Evolutionary conservation across 2,888 invertebrate genomes (phyloP), one percentile per base, ranked within the genome.

Genomic region (Celastrina argiolus): DNA sequence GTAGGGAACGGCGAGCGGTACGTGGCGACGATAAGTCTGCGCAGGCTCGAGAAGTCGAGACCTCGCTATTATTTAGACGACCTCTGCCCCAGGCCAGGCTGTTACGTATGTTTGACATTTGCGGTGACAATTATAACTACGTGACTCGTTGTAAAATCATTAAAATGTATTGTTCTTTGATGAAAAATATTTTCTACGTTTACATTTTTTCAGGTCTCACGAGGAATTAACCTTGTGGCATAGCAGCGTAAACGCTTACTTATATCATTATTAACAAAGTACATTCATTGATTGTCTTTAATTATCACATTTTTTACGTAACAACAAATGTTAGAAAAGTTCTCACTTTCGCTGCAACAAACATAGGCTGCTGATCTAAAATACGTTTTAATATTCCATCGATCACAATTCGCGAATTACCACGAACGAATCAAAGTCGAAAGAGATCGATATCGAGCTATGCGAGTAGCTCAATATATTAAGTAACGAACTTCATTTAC

Each of bases 281-380:
- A n/a, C n/a, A n/a, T n/a, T n/a, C n/a, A n/a, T n/a, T n/a, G 31
- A 1, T 31, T 31, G 5, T 4, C 4, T 31, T 31, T 31, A 31
- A 31, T 31, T 31, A 31, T 31, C 31, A 31, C 12, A 10, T 36
- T 36, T 36, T 36, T 12, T 36, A 2, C 36, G 10, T 8, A 7
- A 36, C 6, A 36, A 28, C 14, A 26, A 56, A 4, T 14, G 28
- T 69, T 75, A 75, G 74, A 75, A 77, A 78, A 77, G 81, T 80
- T 81, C 78, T 82, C 81, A 85, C 85, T 85, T 85, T 85, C 84
- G 79, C 79, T 76, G 74, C 76, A 78, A 78, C 77, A 72, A 74
- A 74, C 78, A 76, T n/a, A n/a, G n/a, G 72, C 77, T 76, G 79
- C 78, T 78, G 75, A 70, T 70, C 72, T 63, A 69, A 76, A 75